phyloP scores from a whole-genome alignment of 2,797 vertebrate species.

The Rhabdomys pumilio region DNA sequence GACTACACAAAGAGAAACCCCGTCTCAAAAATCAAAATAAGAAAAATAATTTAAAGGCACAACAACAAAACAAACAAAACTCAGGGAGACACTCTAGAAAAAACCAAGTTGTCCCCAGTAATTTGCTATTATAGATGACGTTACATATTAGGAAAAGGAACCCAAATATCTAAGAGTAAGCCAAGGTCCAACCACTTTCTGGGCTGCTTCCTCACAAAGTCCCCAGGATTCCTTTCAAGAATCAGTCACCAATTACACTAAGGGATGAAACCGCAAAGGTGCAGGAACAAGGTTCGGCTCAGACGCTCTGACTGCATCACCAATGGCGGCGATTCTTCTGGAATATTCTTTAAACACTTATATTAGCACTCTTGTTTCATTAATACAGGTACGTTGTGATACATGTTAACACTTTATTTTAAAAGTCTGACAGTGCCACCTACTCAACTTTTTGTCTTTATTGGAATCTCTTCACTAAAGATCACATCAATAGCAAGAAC shows the following conservation, averaged over 20 bases:
- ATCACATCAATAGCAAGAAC: background rate
- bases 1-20: background rate
- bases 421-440: background rate
- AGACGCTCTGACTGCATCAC: background rate
- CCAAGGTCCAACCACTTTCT: background rate
- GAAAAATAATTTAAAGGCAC: background rate
- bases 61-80: background rate
- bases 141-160: constrained; percentile 33
- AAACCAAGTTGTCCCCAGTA: background rate
- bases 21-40: background rate
- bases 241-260: background rate
- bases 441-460: background rate
- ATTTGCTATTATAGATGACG: constrained; percentile 43
- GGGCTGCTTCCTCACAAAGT: background rate
- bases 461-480: background rate
- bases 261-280: too few species aligned
- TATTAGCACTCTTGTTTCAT: background rate
- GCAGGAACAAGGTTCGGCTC: background rate
- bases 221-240: background rate
- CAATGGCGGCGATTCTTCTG: background rate
- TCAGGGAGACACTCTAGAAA: constrained; percentile 14
- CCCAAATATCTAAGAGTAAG: constrained; percentile 1
- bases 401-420: background rate
- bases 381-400: background rate
- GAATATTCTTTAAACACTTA: background rate